Conservation (phyloP, 1,140 invertebrate species). For the Ectropis grisescens region DNA sequence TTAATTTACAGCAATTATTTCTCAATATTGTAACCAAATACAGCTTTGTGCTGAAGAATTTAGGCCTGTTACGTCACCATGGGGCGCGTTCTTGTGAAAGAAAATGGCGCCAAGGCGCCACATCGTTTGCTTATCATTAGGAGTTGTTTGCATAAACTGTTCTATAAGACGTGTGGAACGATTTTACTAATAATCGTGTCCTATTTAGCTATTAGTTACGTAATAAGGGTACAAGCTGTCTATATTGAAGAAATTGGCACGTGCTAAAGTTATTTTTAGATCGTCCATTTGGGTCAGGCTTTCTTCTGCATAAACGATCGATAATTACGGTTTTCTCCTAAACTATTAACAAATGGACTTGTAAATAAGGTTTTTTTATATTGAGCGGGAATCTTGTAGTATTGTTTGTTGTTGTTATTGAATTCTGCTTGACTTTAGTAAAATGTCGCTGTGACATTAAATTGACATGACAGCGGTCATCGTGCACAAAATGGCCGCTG, state of each 20-base stretch:
- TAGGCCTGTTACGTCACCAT: constrained; percentile 57
- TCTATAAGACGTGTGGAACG: neutral
- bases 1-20: constrained; percentile 20
- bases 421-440: constrained; percentile 45
- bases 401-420: constrained; percentile 56
- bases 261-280: constrained; percentile 58
- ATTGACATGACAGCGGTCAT: constrained; percentile 60
- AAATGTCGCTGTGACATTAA: constrained; percentile 55
- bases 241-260: constrained; percentile 34
- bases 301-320: constrained; percentile 20
- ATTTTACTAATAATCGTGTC: neutral
- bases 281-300: constrained; percentile 15
- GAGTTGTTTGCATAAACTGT: constrained; percentile 4
- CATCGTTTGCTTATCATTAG: constrained; percentile 27
- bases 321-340: constrained; percentile 11
- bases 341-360: neutral
- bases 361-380: neutral
- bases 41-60: constrained; percentile 23
- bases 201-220: no score
- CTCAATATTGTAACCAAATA: constrained; percentile 8
- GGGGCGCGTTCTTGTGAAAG: constrained; percentile 40
- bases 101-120: constrained; percentile 69
- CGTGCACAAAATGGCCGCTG: constrained; percentile 46
- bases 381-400: neutral
- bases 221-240: no score